These are phyloP conservation scores for Daphoenositta chrysoptera DNA, from an alignment of 2,113 vertebrate species.

Conservation along the genomic window DNA sequence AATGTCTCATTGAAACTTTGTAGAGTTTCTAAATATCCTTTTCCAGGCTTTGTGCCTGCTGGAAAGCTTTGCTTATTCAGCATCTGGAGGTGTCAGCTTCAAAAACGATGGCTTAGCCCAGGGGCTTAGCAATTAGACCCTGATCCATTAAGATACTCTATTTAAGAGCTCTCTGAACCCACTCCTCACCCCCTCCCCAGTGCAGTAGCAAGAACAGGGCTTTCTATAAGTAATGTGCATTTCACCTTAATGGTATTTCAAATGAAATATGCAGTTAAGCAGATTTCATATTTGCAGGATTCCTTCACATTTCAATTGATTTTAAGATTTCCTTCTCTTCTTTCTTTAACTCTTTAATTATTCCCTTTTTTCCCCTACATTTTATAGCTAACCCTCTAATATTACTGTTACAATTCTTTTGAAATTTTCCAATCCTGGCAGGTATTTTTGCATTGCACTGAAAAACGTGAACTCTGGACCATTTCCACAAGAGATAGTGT, in stretches of 20 bases:
- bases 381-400: background rate
- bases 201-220: background rate
- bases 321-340: background rate
- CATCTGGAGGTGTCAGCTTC: conserved; percentile 2
- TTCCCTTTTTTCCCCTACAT: background rate
- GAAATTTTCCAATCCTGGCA: background rate
- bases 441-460: background rate
- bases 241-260: background rate
- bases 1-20: background rate
- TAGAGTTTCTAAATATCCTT: background rate
- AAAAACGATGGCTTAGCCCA: background rate
- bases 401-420: background rate
- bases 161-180: background rate
- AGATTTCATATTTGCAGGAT: background rate
- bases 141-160: conserved; percentile 2
- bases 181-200: background rate
- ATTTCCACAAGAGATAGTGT: background rate
- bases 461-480: background rate
- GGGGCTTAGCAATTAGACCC: background rate
- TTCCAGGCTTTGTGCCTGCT: background rate
- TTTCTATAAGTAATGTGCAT: background rate
- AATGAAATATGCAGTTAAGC: background rate
- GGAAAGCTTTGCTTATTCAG: conserved; percentile 21
- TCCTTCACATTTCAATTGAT: background rate
- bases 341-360: background rate